A percentile compares a stretch with the other conserved stretches of the same genome.
Evolutionary conservation across 2,888 invertebrate species (phyloP).

Genomic region (Caradrina clavipalpis): DNA sequence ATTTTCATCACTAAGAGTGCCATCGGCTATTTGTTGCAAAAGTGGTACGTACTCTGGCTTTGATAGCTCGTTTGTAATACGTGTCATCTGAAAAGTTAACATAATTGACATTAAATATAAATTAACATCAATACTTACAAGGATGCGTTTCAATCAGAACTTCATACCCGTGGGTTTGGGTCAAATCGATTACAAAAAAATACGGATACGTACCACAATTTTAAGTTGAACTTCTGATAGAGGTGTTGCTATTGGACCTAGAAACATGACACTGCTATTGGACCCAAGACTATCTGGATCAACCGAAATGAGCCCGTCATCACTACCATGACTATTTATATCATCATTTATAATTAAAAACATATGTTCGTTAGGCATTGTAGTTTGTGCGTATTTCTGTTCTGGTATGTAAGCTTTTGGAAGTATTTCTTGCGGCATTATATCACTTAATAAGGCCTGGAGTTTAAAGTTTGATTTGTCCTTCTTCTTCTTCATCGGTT

Average conservation of each 20-base stretch:
- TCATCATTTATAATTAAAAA: slow-evolving; percentile 87
- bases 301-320: slow-evolving; percentile 79
- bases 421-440: slow-evolving; percentile 51
- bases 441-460: slow-evolving; percentile 63
- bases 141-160: neutral
- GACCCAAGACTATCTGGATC: slow-evolving; percentile 84
- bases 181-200: slow-evolving; percentile 1
- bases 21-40: slow-evolving; percentile 81
- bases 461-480: slow-evolving; percentile 56
- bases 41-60: slow-evolving; percentile 83
- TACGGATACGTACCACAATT: slow-evolving; percentile 78
- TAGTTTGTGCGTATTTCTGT: slow-evolving; percentile 41
- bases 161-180: neutral
- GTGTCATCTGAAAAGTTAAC: slow-evolving; percentile 78
- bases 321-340: slow-evolving; percentile 79
- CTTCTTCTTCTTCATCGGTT: slow-evolving; percentile 61
- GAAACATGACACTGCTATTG: slow-evolving; percentile 83
- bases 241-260: slow-evolving; percentile 83
- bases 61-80: slow-evolving; percentile 82
- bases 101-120: neutral
- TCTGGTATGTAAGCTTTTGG: slow-evolving; percentile 43
- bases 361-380: slow-evolving; percentile 76
- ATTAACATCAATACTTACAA: neutral
- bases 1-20: slow-evolving; percentile 74
- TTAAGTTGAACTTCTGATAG: slow-evolving; percentile 80